These are phyloP conservation scores for Australoheros scitulus DNA, from an alignment of 2,113 vertebrate genomes.

Conservation along the genomic window DNA sequence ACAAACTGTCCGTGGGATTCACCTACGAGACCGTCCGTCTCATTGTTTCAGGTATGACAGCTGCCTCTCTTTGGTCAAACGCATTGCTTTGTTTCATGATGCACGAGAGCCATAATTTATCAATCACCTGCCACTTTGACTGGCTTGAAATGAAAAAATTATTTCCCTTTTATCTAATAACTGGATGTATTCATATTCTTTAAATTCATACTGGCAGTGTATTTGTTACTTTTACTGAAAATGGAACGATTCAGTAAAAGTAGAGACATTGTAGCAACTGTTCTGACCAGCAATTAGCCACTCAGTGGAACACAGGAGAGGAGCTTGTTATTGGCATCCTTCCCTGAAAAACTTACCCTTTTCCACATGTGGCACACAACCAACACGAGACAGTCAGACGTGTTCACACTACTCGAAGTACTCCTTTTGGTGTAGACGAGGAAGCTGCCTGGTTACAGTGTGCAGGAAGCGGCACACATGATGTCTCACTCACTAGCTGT, in stretches of 20 bases:
- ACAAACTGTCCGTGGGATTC: conserved; percentile 72
- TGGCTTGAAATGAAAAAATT: neutral
- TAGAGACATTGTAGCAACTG: neutral
- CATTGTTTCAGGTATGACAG: conserved; percentile 67
- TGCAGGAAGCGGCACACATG: too few species aligned
- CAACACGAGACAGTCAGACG: too few species aligned
- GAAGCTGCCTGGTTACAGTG: too few species aligned
- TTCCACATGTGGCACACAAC: too few species aligned
- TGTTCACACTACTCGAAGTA: too few species aligned
- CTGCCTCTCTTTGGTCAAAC: neutral
- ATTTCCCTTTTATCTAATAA: neutral
- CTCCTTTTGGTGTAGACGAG: too few species aligned
- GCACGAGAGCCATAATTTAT: neutral
- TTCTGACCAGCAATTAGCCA: neutral
- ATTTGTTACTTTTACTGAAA: neutral
- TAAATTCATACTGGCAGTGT: neutral
- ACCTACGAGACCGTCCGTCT: conserved; percentile 75
- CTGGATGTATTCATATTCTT: neutral
- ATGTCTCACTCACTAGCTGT: too few species aligned
- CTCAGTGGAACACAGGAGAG: too few species aligned
- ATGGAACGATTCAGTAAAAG: neutral
- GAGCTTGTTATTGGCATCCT: too few species aligned
- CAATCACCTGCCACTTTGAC: neutral
- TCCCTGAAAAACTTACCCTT: too few species aligned
- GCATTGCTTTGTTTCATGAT: neutral